Evolutionary conservation across 2,113 vertebrate species (phyloP).

Genomic region (Phrynocephalus versicolor): DNA sequence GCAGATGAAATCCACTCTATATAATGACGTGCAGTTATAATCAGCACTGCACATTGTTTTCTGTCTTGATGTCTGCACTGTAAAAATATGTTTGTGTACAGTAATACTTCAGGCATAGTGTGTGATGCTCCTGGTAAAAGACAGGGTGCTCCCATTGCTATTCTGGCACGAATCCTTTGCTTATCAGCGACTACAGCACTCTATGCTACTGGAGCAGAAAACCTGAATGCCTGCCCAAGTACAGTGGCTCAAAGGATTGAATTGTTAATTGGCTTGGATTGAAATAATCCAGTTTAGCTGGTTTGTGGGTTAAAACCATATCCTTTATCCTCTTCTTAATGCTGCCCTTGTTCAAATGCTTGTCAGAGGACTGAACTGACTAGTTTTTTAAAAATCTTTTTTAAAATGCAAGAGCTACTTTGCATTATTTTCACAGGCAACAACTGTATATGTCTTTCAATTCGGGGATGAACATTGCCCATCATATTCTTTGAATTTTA

Average conservation of each 20-base stretch:
- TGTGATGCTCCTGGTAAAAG: neutral
- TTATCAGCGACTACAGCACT: neutral
- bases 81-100: neutral
- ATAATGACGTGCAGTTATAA: neutral
- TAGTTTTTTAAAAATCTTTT: neutral
- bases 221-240: neutral
- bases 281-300: slow-evolving; percentile 18
- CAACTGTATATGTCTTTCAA: neutral
- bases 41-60: neutral
- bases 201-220: neutral
- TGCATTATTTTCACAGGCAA: neutral
- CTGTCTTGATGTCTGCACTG: neutral
- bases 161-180: neutral
- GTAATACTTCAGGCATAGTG: neutral
- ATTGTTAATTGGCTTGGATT: neutral
- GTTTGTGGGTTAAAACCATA: neutral
- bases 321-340: neutral
- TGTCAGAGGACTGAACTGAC: neutral
- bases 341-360: neutral
- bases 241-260: neutral
- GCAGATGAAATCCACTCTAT: neutral
- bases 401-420: neutral
- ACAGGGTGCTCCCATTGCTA: neutral
- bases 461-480: neutral
- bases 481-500: no score